Percentiles rank a stretch among this genome's conserved stretches.
Evolutionary conservation across 2,888 invertebrate species (phyloP).

Genomic region (Axea sp.): DNA sequence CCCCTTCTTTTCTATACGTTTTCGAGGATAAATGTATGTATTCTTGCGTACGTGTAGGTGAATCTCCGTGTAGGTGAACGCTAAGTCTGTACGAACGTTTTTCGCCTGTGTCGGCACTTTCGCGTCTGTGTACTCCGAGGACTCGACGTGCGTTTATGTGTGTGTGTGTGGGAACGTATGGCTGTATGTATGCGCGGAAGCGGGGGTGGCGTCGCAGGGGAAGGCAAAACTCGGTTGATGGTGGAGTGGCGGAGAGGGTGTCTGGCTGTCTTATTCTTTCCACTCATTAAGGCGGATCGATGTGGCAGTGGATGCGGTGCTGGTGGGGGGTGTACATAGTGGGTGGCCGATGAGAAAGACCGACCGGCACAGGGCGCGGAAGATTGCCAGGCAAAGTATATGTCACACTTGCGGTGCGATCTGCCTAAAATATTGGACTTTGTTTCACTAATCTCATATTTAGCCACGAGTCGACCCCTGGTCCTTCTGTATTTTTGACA

Average conservation of each 20-base stretch:
- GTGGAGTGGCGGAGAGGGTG: slow-evolving; percentile 65
- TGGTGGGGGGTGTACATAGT: slow-evolving; percentile 62
- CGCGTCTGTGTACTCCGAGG: slow-evolving; percentile 11
- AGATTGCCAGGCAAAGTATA: slow-evolving; percentile 52
- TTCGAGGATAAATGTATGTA: slow-evolving; percentile 40
- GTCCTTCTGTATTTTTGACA: slow-evolving; percentile 23
- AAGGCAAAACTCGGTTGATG: slow-evolving; percentile 65
- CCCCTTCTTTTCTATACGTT: slow-evolving; percentile 68
- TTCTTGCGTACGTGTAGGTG: slow-evolving; percentile 9
- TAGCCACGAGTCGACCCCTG: slow-evolving; percentile 10
- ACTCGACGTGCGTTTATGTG: slow-evolving; percentile 11
- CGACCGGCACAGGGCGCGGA: slow-evolving; percentile 53
- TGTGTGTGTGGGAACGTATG: slow-evolving; percentile 35
- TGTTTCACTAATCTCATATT: slow-evolving; percentile 50
- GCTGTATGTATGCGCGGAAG: slow-evolving; percentile 37
- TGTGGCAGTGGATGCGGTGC: slow-evolving; percentile 75
- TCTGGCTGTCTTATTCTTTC: slow-evolving; percentile 79
- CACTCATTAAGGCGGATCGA: slow-evolving; percentile 80
- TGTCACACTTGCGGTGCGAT: slow-evolving; percentile 57
- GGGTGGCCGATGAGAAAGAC: slow-evolving; percentile 61
- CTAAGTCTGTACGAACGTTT: slow-evolving; percentile 26
- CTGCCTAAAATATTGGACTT: slow-evolving; percentile 58
- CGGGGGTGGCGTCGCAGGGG: slow-evolving; percentile 63
- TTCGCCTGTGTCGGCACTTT: slow-evolving; percentile 37
- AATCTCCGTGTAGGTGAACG: neutral